Conservation (phyloP, 1,140 invertebrate genomes). For the Scaptomyza pallida region DNA sequence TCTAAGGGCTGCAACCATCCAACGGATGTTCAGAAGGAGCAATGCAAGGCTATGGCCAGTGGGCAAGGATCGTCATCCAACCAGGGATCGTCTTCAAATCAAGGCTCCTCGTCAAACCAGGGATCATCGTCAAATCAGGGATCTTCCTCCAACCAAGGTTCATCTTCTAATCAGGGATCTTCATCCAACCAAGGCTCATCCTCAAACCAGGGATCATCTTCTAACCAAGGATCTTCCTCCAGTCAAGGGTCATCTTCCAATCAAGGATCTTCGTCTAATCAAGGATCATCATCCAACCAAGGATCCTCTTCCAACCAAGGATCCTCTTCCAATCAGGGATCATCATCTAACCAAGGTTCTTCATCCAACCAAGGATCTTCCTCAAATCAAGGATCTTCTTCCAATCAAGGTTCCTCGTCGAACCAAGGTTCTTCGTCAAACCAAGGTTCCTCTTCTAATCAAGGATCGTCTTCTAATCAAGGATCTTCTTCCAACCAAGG, state of each 20-base stretch:
- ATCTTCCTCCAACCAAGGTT: slow-evolving; percentile 26
- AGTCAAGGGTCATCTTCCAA: slow-evolving; percentile 44
- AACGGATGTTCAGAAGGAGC: slow-evolving; percentile 86
- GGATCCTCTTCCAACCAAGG: slow-evolving; percentile 38
- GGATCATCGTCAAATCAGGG: slow-evolving; percentile 47
- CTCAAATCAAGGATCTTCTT: slow-evolving; percentile 31
- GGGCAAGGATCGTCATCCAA: slow-evolving; percentile 22
- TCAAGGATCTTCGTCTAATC: slow-evolving; percentile 40
- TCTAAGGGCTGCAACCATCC: slow-evolving; percentile 85
- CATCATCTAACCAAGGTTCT: slow-evolving; percentile 42
- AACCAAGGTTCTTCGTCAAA: slow-evolving; percentile 46
- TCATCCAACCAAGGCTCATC: slow-evolving; percentile 46
- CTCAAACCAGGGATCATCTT: slow-evolving; percentile 39
- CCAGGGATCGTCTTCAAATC: slow-evolving; percentile 21
- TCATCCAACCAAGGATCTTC: slow-evolving; percentile 47
- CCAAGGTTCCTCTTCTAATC: slow-evolving; percentile 42
- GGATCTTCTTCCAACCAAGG: slow-evolving; percentile 34
- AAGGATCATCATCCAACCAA: slow-evolving; percentile 44
- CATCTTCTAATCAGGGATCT: slow-evolving; percentile 40
- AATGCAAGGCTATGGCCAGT: slow-evolving; percentile 85
- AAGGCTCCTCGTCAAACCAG: slow-evolving; percentile 24
- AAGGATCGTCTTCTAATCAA: slow-evolving; percentile 50
- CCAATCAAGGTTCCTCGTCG: slow-evolving; percentile 36
- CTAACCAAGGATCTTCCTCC: slow-evolving; percentile 32
- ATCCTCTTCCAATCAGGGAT: slow-evolving; percentile 41